Evolutionary conservation across 35 echinoderm and acorn worm species (phyloP).

Genomic region (Apostichopus californicus): DNA sequence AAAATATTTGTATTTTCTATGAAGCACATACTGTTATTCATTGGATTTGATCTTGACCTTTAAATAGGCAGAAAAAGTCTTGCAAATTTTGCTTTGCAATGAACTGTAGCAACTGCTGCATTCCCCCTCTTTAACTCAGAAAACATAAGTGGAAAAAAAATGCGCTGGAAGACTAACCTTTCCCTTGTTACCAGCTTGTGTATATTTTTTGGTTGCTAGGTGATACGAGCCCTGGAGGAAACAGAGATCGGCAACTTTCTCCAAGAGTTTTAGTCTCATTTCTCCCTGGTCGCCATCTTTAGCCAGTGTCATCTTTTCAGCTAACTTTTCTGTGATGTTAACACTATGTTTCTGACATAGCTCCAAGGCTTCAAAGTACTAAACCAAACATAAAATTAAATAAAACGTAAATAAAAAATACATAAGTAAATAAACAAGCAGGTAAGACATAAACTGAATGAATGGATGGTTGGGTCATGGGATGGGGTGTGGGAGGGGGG

Average conservation of each 20-base stretch:
- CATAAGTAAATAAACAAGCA: too few species aligned
- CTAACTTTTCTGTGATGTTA: slow-evolving; percentile 85
- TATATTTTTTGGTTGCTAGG: slow-evolving; percentile 94
- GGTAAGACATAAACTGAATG: too few species aligned
- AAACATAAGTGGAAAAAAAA: not conserved
- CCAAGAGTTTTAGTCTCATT: slow-evolving; percentile 70
- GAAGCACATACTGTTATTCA: too few species aligned
- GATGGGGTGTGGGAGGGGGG: too few species aligned
- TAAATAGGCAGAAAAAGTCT: too few species aligned
- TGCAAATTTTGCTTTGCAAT: too few species aligned
- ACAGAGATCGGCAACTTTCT: slow-evolving; percentile 90
- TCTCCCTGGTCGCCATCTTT: slow-evolving; percentile 87
- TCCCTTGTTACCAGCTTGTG: slow-evolving; percentile 95
- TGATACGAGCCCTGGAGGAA: slow-evolving; percentile 94
- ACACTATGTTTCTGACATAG: slow-evolving; percentile 86
- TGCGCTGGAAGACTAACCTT: slow-evolving; percentile 64
- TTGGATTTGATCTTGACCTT: too few species aligned
- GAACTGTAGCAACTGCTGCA: too few species aligned
- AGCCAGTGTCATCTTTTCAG: slow-evolving; percentile 98
- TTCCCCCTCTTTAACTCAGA: too few species aligned
- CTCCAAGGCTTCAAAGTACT: slow-evolving; percentile 88
- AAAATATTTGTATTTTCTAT: too few species aligned
- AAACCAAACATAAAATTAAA: not conserved
- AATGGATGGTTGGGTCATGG: too few species aligned
- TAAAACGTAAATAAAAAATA: not conserved